These are phyloP conservation scores for Drosophila peninsularis DNA, from an alignment of 2,888 invertebrate genomes.

Conservation along the genomic window DNA sequence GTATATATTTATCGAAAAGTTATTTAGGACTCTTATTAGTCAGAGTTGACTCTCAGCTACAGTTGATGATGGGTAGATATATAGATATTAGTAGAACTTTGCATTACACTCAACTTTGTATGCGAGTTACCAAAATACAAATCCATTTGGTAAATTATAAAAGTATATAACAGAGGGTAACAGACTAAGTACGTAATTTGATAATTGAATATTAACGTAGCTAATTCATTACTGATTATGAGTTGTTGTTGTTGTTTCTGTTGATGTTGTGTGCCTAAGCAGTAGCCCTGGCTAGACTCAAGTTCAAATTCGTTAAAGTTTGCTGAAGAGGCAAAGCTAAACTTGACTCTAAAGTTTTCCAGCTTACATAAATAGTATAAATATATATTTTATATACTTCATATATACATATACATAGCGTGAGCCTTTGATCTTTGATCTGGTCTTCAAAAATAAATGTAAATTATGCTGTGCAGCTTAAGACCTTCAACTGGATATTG, in stretches of 20 bases:
- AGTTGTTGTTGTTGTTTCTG: conserved; percentile 15
- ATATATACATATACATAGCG: not conserved
- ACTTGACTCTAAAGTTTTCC: not conserved
- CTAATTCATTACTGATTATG: conserved; percentile 32
- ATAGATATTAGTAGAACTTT: conserved; percentile 56
- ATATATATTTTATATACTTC: not conserved
- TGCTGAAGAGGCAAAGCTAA: conserved; percentile 7
- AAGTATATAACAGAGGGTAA: conserved; percentile 71
- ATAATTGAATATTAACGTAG: conserved; percentile 49
- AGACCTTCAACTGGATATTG: conserved; percentile 36
- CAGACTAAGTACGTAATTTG: conserved; percentile 69
- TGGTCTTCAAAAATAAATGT: conserved; percentile 8
- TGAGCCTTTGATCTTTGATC: not conserved
- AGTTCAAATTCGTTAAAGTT: no score
- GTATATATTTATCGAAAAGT: conserved; percentile 47
- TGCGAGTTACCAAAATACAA: conserved; percentile 61
- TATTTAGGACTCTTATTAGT: conserved; percentile 31
- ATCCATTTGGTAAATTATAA: conserved; percentile 46
- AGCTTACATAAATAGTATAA: conserved; percentile 13
- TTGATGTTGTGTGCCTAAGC: conserved; percentile 5
- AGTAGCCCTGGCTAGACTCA: not conserved
- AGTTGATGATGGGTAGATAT: conserved; percentile 50
- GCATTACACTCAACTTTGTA: conserved; percentile 57
- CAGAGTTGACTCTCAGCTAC: conserved; percentile 61
- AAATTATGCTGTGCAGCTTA: conserved; percentile 18